A percentile compares a stretch with the other conserved stretches of the same genome.
Evolutionary conservation across 2,113 vertebrate genomes (phyloP).

Genomic region (Myiopsitta monachus): DNA sequence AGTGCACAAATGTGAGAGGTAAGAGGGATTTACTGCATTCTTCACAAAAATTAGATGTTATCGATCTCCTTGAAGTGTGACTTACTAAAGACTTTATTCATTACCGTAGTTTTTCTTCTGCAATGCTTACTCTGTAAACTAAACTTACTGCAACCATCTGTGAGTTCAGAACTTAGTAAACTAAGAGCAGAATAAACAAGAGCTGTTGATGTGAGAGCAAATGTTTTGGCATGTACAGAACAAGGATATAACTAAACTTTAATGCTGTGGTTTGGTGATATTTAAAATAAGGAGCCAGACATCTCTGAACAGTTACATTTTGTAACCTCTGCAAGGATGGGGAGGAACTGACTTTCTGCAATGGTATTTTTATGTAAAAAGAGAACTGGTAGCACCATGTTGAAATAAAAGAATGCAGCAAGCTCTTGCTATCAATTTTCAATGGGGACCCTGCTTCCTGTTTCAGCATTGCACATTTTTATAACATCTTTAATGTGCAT

Average conservation of each 20-base stretch:
- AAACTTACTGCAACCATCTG: not conserved
- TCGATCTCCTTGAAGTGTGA: not conserved
- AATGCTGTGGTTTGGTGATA: constrained; percentile 57
- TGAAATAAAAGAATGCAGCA: not conserved
- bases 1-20: not conserved
- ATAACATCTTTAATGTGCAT: not conserved
- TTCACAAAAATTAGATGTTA: not conserved
- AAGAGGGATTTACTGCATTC: not conserved
- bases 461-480: not conserved
- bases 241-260: constrained; percentile 24
- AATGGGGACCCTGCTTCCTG: not conserved
- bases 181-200: not conserved
- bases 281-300: constrained; percentile 61
- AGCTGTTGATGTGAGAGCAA: constrained; percentile 8
- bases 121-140: not conserved
- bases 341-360: constrained; percentile 38
- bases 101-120: not conserved
- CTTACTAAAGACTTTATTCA: not conserved
- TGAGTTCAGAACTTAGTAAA: not conserved
- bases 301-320: constrained; percentile 10
- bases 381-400: not conserved
- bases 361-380: constrained; percentile 29
- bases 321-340: constrained; percentile 36
- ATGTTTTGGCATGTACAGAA: not conserved
- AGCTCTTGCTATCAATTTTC: not conserved